A percentile compares a stretch with the other conserved stretches of the same genome.
phyloP scores from a whole-genome alignment of 2,888 invertebrate species.

The Eumacrocentrus americanus region DNA sequence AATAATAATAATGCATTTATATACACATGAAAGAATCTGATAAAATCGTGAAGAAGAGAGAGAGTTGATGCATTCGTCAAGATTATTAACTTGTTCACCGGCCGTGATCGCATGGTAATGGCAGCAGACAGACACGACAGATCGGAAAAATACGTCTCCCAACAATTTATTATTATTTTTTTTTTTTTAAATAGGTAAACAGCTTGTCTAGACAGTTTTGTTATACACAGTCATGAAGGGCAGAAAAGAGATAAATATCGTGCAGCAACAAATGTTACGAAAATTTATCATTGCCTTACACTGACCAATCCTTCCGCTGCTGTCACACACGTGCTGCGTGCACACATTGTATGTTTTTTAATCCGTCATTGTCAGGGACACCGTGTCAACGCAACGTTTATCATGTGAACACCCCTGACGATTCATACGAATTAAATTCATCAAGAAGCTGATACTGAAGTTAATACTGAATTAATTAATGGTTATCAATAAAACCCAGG shows the following conservation, averaged over 20 bases:
- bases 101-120: not conserved
- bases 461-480: not conserved
- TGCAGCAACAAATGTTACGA: constrained; percentile 20
- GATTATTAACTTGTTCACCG: not conserved
- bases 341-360: constrained; percentile 19
- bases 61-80: too few species aligned
- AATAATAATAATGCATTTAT: too few species aligned
- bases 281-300: constrained; percentile 22
- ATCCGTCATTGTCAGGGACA: constrained; percentile 22
- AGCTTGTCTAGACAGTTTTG: constrained; percentile 28
- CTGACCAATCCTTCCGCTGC: constrained; percentile 19
- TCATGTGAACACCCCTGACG: not conserved
- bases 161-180: too few species aligned
- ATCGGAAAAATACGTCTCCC: constrained; percentile 1
- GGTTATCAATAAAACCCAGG: too few species aligned
- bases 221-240: not conserved
- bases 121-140: constrained; percentile 8
- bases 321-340: constrained; percentile 16
- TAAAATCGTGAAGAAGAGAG: too few species aligned
- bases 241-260: constrained; percentile 17
- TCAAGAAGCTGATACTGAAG: not conserved
- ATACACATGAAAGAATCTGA: too few species aligned
- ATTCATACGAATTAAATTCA: not conserved
- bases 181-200: constrained; percentile 26
- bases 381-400: constrained; percentile 9